Evolutionary conservation across 2,797 vertebrate genomes (phyloP).

Genomic region (Sphenodon punctatus): DNA sequence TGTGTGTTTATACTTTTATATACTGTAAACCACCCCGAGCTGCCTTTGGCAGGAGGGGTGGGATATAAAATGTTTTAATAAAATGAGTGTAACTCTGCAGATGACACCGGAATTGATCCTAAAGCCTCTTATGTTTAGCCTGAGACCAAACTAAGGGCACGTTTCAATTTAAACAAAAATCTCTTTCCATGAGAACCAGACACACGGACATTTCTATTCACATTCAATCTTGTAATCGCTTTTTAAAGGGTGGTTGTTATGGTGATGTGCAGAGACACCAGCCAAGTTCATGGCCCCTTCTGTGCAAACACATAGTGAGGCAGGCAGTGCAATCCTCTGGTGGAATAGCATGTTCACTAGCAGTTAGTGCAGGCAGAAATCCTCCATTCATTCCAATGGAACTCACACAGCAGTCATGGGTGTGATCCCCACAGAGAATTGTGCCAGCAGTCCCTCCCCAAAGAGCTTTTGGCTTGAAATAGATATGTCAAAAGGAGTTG

Average conservation of each 20-base stretch:
- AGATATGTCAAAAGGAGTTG: neutral
- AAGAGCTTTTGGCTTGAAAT: neutral
- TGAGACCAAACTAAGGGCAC: neutral
- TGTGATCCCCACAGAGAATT: too few relatives aligned
- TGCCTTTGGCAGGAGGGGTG: too few relatives aligned
- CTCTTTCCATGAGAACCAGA: neutral
- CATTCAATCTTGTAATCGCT: accelerated
- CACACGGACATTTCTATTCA: neutral
- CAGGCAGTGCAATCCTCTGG: too few relatives aligned
- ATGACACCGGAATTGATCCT: too few relatives aligned
- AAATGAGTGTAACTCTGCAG: too few relatives aligned
- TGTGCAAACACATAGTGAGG: neutral
- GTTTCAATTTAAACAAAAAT: neutral
- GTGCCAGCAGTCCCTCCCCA: neutral
- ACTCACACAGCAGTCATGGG: too few relatives aligned
- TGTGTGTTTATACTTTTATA: too few relatives aligned
- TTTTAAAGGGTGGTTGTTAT: neutral
- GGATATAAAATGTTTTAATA: too few relatives aligned
- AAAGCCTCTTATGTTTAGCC: neutral
- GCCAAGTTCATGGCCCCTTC: neutral
- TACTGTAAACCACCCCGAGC: too few relatives aligned
- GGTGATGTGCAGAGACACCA: neutral
- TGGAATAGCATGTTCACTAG: too few relatives aligned
- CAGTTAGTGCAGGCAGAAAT: too few relatives aligned
- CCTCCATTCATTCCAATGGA: too few relatives aligned